A percentile compares a stretch with the other conserved stretches of the same genome.
Conservation (phyloP, 2,113 vertebrate genomes). For the Alethe castanea region DNA sequence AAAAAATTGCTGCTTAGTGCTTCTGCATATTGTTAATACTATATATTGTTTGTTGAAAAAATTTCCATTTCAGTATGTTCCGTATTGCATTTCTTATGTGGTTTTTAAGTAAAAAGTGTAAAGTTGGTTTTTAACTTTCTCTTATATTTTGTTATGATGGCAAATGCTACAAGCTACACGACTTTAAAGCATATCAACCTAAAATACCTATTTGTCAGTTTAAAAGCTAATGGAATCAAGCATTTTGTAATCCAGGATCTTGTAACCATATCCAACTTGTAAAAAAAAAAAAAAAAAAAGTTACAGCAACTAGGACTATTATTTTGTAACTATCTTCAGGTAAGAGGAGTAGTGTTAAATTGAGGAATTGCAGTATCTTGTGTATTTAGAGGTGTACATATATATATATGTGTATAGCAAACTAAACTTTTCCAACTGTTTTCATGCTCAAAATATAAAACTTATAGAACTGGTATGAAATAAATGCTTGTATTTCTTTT, state of each 20-base stretch:
- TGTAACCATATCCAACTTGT: slow-evolving; percentile 23
- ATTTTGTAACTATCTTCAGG: slow-evolving; percentile 39
- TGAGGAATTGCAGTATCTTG: slow-evolving; percentile 22
- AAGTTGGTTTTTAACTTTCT: slow-evolving; percentile 60
- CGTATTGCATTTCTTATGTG: slow-evolving; percentile 70
- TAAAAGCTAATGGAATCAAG: slow-evolving; percentile 17
- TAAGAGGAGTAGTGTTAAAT: slow-evolving; percentile 18
- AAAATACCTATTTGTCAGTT: slow-evolving; percentile 6
- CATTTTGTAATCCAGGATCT: slow-evolving; percentile 40
- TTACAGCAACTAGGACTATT: not conserved
- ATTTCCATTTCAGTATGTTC: slow-evolving; percentile 64
- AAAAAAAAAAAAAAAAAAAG: not conserved
- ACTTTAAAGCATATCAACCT: slow-evolving; percentile 1
- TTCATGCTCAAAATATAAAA: slow-evolving; percentile 37
- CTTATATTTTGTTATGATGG: slow-evolving; percentile 24
- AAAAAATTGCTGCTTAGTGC: slow-evolving; percentile 60
- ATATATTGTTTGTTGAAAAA: slow-evolving; percentile 59
- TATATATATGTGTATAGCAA: slow-evolving; percentile 24
- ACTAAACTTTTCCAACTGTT: slow-evolving; percentile 38
- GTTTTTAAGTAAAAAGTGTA: slow-evolving; percentile 75
- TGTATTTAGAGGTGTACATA: slow-evolving; percentile 27
- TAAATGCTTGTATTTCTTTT: slow-evolving; percentile 50
- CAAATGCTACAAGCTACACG: not conserved
- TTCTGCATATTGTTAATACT: slow-evolving; percentile 60
- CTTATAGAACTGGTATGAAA: slow-evolving; percentile 18